Evolutionary conservation across 1,140 invertebrate species (phyloP), one percentile per base, ranked within the genome.

Genomic region (Teleopsis dalmanni): DNA sequence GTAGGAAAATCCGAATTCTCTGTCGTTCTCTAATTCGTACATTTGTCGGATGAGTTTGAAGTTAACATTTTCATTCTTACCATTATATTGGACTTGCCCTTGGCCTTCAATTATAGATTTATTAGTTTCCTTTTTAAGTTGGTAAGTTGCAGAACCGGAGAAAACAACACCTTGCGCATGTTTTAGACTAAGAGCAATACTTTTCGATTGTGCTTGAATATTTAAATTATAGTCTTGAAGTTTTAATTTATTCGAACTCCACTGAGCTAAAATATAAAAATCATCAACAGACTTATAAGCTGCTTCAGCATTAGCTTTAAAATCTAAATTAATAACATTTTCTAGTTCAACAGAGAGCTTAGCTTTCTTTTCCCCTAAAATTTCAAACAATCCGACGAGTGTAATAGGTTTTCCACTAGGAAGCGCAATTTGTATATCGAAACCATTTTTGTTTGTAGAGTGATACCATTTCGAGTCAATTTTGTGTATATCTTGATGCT

Each of bases 101-200:
- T 78, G 81, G 5, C 85, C 85, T 61, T 87, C 84, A 2, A 86
- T 74, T 23, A 83, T 82, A 18, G 76, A 74, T 62, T 85, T 85
- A 9, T 76, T 77, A 26, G 78, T 81, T 60, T 88, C 84, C 26
- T 84, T 79, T 44, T 82, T 81, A 34, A 78, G 78, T 43, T 78
- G 78, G 65, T 81, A 85, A n/a, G 74, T 80, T 0, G 62, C 58
- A 13, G 47, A 82, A 70, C 85, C 86, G 56, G 78, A 77, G 3
- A 88, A 53, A 18, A 86, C 57, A 43, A 83, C 80, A 55, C 82
- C 80, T 34, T 77, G 76, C 4, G 77, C 78, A 40, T 79, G 78
- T 7, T 77, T 81, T 0, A 80, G 75, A 1, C 73, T 70, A 45
- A 86, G 74, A 42, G 79, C 71, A 35, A 88, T 73, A 22, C 74